Evolutionary conservation across 2,113 vertebrate genomes (phyloP).

Genomic region (Leuciscus idus): DNA sequence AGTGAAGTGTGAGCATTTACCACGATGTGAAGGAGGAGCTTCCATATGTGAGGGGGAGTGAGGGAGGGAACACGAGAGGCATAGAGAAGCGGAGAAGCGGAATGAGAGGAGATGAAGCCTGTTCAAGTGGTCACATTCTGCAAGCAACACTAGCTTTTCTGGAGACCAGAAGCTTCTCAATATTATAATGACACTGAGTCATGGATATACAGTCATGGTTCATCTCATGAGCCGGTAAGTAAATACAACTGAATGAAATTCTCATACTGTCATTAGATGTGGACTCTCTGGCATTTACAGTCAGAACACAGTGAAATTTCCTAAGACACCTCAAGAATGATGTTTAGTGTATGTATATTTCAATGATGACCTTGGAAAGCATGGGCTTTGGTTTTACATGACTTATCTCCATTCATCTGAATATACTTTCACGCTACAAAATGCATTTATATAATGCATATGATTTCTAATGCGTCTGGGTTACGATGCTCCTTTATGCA

Average conservation of each 20-base stretch:
- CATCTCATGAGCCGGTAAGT: slow-evolving; percentile 50
- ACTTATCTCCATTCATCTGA: neutral
- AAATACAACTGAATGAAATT: slow-evolving; percentile 33
- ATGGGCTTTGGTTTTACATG: neutral
- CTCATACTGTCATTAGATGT: neutral
- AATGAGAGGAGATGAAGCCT: slow-evolving; percentile 42
- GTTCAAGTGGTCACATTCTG: slow-evolving; percentile 47
- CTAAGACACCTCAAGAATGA: neutral
- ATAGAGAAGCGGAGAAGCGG: slow-evolving; percentile 49
- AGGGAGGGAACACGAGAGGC: slow-evolving; percentile 34
- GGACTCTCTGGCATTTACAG: neutral
- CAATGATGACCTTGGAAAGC: neutral
- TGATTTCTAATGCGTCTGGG: neutral
- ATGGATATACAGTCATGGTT: slow-evolving; percentile 41
- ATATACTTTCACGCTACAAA: neutral
- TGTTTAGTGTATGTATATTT: neutral
- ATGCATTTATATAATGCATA: neutral
- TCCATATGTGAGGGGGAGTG: slow-evolving; percentile 50
- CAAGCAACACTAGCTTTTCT: slow-evolving; percentile 52
- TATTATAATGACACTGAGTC: slow-evolving; percentile 14
- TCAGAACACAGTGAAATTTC: neutral
- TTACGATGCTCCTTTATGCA: neutral
- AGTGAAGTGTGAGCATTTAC: slow-evolving; percentile 70
- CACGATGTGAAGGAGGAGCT: slow-evolving; percentile 73
- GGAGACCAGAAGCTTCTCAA: slow-evolving; percentile 28